Evolutionary conservation across 2,888 invertebrate species (phyloP), one percentile per base, ranked within the genome.

Genomic region (Stenurella melanura): DNA sequence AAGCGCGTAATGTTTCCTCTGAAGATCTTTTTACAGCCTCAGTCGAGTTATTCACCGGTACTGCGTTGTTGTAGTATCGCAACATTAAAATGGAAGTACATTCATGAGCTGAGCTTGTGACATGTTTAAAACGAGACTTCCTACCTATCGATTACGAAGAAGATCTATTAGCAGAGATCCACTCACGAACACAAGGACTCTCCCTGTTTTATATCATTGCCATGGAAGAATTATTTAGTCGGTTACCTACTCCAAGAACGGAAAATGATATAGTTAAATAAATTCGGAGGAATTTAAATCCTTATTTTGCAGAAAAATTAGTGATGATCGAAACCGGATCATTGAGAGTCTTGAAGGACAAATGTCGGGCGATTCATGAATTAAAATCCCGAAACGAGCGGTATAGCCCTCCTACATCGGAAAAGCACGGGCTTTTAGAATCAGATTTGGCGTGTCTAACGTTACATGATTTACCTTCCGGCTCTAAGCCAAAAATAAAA

Each of bases 281-380:
- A 21, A 60, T 60, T 4, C 21, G 21, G 1, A 1, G 1, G 21
- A 26, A 26, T 4, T 26, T 26, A 26, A 26, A 26, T 26, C 21
- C 21, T 4, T 26, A 26, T 26, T 26, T 26, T 26, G 4, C 21
- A 3, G 21, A 26, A 26, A 26, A 26, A 26, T 26, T 26, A 26
- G 21, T 26, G 2, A 1, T 26, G 21, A 26, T 26, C 4, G 21
- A 26, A 4, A 26, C 4, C 21, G 21, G 4, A 26, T 26, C 21
- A 26, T 26, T 26, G 21, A 26, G 4, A 26, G 38, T 15, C 10
- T 17, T 64, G 17, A 64, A 64, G 19, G 17, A 42, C 2, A 64
- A 42, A 18, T 64, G 64, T 17, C 34, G 38, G 4, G 15, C 64
- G 5, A 42, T 64, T 11, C 64, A 64, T 1, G 64, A 64, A 64